Conservation (phyloP, 1,140 invertebrate genomes). For the Oryctes rhinoceros region DNA sequence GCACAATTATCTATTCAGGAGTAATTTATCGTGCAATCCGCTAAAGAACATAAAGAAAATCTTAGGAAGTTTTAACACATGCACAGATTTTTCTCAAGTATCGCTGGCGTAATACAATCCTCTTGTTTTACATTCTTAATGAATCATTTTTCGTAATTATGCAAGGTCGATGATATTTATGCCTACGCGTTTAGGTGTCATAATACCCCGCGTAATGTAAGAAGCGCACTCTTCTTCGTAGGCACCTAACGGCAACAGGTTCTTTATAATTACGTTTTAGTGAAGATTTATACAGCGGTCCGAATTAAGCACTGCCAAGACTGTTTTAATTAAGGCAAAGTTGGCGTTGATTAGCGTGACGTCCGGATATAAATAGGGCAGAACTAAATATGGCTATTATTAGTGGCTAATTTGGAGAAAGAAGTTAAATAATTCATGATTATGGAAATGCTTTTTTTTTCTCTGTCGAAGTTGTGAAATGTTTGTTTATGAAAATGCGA, state of each 20-base stretch:
- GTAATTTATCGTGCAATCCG: background rate
- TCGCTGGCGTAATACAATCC: background rate
- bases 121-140: constrained; percentile 15
- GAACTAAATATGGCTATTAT: background rate
- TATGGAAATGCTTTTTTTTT: too few relatives aligned
- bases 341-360: background rate
- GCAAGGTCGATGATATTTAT: constrained; percentile 3
- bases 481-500: too few relatives aligned
- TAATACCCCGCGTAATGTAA: background rate
- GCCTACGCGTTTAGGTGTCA: constrained; percentile 1
- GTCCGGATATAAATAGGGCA: constrained; percentile 6
- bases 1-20: too few relatives aligned
- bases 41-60: background rate
- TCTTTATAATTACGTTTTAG: background rate
- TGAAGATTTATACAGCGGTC: constrained; percentile 14
- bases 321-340: background rate
- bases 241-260: background rate
- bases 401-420: background rate
- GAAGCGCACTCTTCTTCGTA: background rate
- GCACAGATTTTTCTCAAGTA: background rate
- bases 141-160: constrained; percentile 1
- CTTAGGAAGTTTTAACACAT: background rate
- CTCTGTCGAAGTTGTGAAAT: too few relatives aligned
- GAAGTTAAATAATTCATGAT: too few relatives aligned
- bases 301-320: background rate